Evolutionary conservation across 2,797 vertebrate species (phyloP).

Genomic region (Notolepis coatsorum): DNA sequence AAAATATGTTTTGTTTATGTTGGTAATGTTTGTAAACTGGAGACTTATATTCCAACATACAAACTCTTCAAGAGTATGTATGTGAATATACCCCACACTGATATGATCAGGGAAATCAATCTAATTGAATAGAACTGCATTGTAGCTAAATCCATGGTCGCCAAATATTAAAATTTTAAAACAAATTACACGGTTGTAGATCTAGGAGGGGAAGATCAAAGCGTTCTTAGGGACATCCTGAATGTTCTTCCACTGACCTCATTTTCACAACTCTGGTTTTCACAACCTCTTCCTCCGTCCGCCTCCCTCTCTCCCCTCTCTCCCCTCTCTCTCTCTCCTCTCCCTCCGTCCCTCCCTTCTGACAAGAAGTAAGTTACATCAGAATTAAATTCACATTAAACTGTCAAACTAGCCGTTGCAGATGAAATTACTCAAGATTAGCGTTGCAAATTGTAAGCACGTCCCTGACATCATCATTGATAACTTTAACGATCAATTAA

Average conservation of each 20-base stretch:
- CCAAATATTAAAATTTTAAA: too few relatives aligned
- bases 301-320: slow-evolving; percentile 7
- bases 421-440: too few relatives aligned
- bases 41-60: slow-evolving; percentile 20
- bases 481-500: too few relatives aligned
- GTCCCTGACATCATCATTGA: too few relatives aligned
- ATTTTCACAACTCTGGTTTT: slow-evolving; percentile 39
- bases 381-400: too few relatives aligned
- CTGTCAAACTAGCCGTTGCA: too few relatives aligned
- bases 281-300: slow-evolving; percentile 46
- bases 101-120: slow-evolving; percentile 18
- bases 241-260: slow-evolving; percentile 21
- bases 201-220: too few relatives aligned
- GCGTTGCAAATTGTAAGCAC: too few relatives aligned
- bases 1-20: too few relatives aligned
- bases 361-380: slow-evolving; percentile 34
- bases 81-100: slow-evolving; percentile 19
- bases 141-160: background rate
- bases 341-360: slow-evolving; percentile 9
- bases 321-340: slow-evolving; percentile 28
- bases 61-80: slow-evolving; percentile 31
- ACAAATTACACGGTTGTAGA: too few relatives aligned
- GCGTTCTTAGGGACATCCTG: too few relatives aligned
- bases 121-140: slow-evolving; percentile 13
- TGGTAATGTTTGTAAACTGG: too few relatives aligned